Conservation (phyloP, 2,888 invertebrate species). For the Chaetogeoica ovagalla region DNA sequence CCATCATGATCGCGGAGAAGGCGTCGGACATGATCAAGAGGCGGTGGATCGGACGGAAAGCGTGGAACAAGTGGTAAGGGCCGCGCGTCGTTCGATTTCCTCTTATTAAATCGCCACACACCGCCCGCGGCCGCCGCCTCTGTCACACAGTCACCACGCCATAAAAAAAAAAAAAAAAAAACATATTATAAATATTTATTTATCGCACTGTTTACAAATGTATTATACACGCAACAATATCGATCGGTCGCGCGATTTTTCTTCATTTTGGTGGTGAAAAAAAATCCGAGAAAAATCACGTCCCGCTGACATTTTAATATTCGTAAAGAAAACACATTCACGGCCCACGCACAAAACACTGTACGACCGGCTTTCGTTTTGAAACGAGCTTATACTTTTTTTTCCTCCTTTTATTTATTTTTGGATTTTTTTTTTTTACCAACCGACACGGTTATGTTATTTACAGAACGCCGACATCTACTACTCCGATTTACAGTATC, state of each 20-base stretch:
- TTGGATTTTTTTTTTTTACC: not conserved
- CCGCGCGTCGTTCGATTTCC: not conserved
- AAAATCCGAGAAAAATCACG: not conserved
- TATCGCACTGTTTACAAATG: not conserved
- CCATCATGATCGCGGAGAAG: constrained; percentile 67
- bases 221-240: not conserved
- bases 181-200: not conserved
- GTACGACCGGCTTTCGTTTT: not conserved
- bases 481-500: not conserved
- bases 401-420: not conserved
- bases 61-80: constrained; percentile 57
- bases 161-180: not conserved
- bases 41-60: constrained; percentile 59
- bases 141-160: not conserved
- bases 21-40: constrained; percentile 64
- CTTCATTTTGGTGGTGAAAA: not conserved
- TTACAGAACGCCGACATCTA: not conserved
- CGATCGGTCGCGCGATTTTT: not conserved
- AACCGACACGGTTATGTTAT: not conserved
- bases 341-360: not conserved
- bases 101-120: too few species aligned
- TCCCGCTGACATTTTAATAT: too few species aligned
- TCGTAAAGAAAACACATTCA: too few species aligned
- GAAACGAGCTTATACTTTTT: not conserved
- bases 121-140: not conserved